Evolutionary conservation across 2,888 invertebrate species (phyloP).

Genomic region (Gandaritis pyraliata): DNA sequence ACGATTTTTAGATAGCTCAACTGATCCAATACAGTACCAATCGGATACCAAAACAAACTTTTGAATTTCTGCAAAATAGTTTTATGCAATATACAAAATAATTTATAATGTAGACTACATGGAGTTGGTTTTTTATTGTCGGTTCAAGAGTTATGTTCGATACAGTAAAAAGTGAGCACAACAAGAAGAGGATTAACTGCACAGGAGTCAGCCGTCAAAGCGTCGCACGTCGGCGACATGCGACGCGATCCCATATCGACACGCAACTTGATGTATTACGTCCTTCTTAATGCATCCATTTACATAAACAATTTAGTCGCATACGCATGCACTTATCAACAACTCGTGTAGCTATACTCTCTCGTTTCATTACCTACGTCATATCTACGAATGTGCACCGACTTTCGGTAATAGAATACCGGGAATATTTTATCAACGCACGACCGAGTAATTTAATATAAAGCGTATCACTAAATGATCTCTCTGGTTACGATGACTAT

Average conservation of each 20-base stretch:
- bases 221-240: conserved; percentile 47
- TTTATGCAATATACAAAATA: conserved; percentile 57
- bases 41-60: too few species aligned
- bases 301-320: conserved; percentile 61
- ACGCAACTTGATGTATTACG: conserved; percentile 74
- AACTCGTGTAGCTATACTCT: conserved; percentile 46
- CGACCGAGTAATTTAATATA: conserved; percentile 85
- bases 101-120: too few species aligned
- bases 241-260: conserved; percentile 67
- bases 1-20: too few species aligned
- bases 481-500: conserved; percentile 76
- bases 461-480: conserved; percentile 84
- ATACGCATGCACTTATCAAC: conserved; percentile 47
- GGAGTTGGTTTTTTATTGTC: too few species aligned
- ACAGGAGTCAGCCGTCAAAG: conserved; percentile 42
- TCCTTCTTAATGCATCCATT: conserved; percentile 66
- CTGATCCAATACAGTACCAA: too few species aligned
- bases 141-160: conserved; percentile 47
- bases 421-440: conserved; percentile 82
- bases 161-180: conserved; percentile 58
- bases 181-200: conserved; percentile 61
- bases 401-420: conserved; percentile 81
- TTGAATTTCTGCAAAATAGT: too few species aligned
- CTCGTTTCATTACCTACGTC: conserved; percentile 42
- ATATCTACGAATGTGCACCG: conserved; percentile 32